phyloP scores from a whole-genome alignment of 2,888 invertebrate genomes.

The Oscheius sp. region DNA sequence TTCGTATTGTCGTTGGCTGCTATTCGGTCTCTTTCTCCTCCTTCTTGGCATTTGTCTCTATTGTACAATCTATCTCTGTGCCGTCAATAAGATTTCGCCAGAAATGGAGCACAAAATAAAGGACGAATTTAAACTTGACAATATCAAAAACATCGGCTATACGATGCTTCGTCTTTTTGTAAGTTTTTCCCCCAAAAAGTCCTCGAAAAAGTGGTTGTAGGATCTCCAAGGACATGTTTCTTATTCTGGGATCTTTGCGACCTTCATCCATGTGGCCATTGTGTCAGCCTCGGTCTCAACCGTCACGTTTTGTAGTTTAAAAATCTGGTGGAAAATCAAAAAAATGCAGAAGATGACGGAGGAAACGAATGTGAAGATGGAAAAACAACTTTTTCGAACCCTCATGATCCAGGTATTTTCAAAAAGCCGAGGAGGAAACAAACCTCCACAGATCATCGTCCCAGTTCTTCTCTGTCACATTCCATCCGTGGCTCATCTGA shows the following conservation, averaged over 20 bases:
- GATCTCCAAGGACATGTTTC: conserved; percentile 9
- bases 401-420: conserved; percentile 15
- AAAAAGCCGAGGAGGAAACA: too few relatives aligned
- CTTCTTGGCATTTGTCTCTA: not conserved
- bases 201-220: not conserved
- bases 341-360: conserved; percentile 3
- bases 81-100: conserved; percentile 8
- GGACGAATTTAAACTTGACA: not conserved
- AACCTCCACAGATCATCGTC: conserved; percentile 1
- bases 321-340: conserved; percentile 12
- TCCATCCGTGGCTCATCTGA: conserved; percentile 16
- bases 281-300: not conserved
- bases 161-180: conserved; percentile 10
- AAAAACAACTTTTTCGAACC: conserved; percentile 19
- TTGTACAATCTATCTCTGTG: conserved; percentile 14
- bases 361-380: not conserved
- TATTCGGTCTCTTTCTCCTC: not conserved
- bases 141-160: conserved; percentile 10
- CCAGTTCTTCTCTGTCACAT: conserved; percentile 12
- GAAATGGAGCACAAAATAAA: conserved; percentile 20
- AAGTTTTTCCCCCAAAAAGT: too few relatives aligned
- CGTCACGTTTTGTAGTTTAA: conserved; percentile 17
- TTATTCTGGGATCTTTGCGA: not conserved
- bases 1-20: not conserved
- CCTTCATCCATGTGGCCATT: not conserved